These are phyloP conservation scores for Rhea pennata DNA, from an alignment of 2,113 vertebrate species.

Conservation along the genomic window DNA sequence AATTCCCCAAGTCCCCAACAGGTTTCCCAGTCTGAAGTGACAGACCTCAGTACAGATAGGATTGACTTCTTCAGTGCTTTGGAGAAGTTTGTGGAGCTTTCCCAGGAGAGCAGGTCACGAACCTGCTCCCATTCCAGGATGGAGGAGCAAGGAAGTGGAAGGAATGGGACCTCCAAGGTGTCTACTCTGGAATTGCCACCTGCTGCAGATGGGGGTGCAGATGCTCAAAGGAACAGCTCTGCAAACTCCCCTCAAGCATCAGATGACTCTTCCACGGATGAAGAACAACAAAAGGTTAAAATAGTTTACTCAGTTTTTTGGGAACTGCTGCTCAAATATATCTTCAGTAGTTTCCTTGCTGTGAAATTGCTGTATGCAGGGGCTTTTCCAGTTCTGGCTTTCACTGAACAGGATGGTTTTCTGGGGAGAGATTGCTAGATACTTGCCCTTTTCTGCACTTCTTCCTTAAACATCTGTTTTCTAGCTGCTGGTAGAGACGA, in stretches of 20 bases:
- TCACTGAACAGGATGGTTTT: background rate
- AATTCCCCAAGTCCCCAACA: conserved; percentile 66
- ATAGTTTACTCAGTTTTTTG: background rate
- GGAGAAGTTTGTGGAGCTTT: conserved; percentile 92
- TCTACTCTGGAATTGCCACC: conserved; percentile 62
- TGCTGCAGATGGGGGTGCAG: conserved; percentile 38
- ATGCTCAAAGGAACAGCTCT: conserved; percentile 66
- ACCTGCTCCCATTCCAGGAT: conserved; percentile 75
- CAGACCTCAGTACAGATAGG: conserved; percentile 86
- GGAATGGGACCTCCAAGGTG: conserved; percentile 63
- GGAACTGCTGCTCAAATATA: fast-evolving
- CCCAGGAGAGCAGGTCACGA: conserved; percentile 81
- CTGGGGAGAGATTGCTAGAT: background rate
- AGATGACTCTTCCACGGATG: conserved; percentile 79
- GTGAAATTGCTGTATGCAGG: background rate
- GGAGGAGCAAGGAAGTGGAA: conserved; percentile 78
- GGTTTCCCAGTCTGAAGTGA: conserved; percentile 57
- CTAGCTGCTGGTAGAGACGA: conserved; percentile 26
- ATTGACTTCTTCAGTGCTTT: conserved; percentile 94
- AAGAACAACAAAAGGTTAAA: conserved; percentile 83
- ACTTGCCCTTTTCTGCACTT: background rate
- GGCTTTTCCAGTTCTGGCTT: background rate
- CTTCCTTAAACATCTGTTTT: background rate
- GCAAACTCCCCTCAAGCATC: conserved; percentile 70
- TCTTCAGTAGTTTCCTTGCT: background rate